These are phyloP conservation scores for Oxytorus armatus DNA, from an alignment of 2,888 invertebrate genomes.

Conservation along the genomic window DNA sequence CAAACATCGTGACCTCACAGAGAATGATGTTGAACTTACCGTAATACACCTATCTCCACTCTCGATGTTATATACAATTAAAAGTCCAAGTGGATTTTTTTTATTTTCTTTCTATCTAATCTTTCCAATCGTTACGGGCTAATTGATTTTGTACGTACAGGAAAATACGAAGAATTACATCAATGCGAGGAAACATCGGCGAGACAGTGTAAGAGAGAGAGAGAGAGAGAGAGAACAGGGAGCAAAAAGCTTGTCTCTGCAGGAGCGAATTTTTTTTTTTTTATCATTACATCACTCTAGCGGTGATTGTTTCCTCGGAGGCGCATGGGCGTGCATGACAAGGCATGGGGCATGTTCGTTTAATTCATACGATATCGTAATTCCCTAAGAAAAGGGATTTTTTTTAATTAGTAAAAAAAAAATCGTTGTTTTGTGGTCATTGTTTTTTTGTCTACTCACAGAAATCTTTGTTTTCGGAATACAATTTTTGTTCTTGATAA, in stretches of 20 bases:
- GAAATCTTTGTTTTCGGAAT: no score
- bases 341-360: slow-evolving; percentile 37
- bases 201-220: slow-evolving; percentile 21
- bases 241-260: slow-evolving; percentile 17
- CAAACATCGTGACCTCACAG: slow-evolving; percentile 66
- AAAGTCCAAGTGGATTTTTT: slow-evolving; percentile 4
- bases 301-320: slow-evolving; percentile 63
- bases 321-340: slow-evolving; percentile 69
- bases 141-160: slow-evolving; percentile 44
- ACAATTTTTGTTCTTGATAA: no score
- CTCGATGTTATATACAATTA: slow-evolving; percentile 15
- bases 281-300: slow-evolving; percentile 47
- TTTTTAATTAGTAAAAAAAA: slow-evolving; percentile 4
- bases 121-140: slow-evolving; percentile 44
- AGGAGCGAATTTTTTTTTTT: slow-evolving; percentile 40
- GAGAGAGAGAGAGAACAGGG: slow-evolving; percentile 2
- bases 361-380: slow-evolving; percentile 44
- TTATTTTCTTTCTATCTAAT: slow-evolving; percentile 12
- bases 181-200: slow-evolving; percentile 21
- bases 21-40: slow-evolving; percentile 34
- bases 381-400: slow-evolving; percentile 11
- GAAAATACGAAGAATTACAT: slow-evolving; percentile 25
- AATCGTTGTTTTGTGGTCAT: no score
- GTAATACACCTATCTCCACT: slow-evolving; percentile 17
- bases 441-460: no score